Conservation (phyloP, 1,140 invertebrate genomes). For the Diorhabda elongata region DNA sequence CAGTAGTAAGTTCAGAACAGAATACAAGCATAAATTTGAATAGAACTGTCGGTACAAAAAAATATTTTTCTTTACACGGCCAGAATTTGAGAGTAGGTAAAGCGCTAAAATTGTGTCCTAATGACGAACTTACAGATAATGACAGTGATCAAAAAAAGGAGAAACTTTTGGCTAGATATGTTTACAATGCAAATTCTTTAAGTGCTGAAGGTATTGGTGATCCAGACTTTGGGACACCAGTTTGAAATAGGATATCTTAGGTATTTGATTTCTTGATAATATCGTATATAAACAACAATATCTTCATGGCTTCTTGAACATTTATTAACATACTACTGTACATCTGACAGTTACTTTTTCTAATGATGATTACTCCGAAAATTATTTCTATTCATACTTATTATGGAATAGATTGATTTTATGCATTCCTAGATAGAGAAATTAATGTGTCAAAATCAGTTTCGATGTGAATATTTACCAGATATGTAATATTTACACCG, state of each 20-base stretch:
- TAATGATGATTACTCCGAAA: neutral
- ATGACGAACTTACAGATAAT: conserved; percentile 34
- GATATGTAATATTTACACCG: too few species aligned
- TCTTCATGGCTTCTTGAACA: neutral
- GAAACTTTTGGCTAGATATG: conserved; percentile 46
- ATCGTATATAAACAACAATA: neutral
- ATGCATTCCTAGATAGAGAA: neutral
- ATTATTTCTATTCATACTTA: neutral
- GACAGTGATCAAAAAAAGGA: conserved; percentile 42
- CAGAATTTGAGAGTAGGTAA: conserved; percentile 44
- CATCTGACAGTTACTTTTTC: neutral
- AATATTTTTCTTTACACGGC: conserved; percentile 39
- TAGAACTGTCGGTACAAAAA: conserved; percentile 40
- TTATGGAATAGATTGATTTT: neutral
- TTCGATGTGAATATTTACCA: too few species aligned
- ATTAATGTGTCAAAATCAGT: too few species aligned
- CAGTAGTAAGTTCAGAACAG: conserved; percentile 22
- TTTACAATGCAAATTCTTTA: conserved; percentile 44
- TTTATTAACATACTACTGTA: neutral
- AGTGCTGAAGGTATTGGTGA: conserved; percentile 54
- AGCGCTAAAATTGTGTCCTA: conserved; percentile 43
- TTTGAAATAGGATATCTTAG: conserved; percentile 37
- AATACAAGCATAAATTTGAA: conserved; percentile 21
- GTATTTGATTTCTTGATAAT: neutral
- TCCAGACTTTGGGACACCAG: conserved; percentile 59